These are phyloP conservation scores for Ischnura elegans DNA, from an alignment of 2,888 invertebrate species.

Conservation along the genomic window DNA sequence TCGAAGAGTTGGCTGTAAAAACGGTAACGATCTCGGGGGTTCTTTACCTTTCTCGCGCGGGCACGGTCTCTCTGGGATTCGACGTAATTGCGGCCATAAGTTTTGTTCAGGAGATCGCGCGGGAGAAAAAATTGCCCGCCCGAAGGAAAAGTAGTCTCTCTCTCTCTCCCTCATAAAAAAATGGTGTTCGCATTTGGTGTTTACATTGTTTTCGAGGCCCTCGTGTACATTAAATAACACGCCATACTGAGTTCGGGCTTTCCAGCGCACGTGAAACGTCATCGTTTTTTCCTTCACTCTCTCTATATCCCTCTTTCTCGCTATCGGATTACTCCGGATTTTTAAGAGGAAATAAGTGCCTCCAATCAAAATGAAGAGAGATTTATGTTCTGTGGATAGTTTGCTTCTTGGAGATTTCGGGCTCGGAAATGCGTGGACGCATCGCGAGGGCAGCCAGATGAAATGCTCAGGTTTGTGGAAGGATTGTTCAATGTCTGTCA, in stretches of 20 bases:
- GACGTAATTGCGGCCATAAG: conserved; percentile 31
- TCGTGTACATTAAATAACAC: conserved; percentile 10
- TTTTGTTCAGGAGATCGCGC: conserved; percentile 26
- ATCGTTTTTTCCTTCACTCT: background rate
- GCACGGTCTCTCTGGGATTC: background rate
- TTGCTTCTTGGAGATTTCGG: background rate
- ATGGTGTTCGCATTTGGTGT: background rate
- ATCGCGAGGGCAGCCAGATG: background rate
- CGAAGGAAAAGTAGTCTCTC: background rate
- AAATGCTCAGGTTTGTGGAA: background rate
- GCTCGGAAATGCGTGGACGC: background rate
- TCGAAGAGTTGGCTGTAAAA: background rate
- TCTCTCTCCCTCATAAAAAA: background rate
- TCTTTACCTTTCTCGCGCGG: background rate
- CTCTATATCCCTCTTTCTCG: too few species aligned
- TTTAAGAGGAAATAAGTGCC: background rate
- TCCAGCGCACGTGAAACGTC: background rate
- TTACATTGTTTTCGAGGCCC: background rate
- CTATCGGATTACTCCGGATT: background rate
- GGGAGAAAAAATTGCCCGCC: background rate
- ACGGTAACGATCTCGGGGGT: conserved; percentile 25
- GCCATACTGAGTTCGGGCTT: too few species aligned
- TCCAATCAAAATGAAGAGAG: background rate
- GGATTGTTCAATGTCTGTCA: background rate
- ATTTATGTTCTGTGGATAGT: background rate